Conservation (phyloP, 2,113 vertebrate species). For the Aptenodytes patagonicus region DNA sequence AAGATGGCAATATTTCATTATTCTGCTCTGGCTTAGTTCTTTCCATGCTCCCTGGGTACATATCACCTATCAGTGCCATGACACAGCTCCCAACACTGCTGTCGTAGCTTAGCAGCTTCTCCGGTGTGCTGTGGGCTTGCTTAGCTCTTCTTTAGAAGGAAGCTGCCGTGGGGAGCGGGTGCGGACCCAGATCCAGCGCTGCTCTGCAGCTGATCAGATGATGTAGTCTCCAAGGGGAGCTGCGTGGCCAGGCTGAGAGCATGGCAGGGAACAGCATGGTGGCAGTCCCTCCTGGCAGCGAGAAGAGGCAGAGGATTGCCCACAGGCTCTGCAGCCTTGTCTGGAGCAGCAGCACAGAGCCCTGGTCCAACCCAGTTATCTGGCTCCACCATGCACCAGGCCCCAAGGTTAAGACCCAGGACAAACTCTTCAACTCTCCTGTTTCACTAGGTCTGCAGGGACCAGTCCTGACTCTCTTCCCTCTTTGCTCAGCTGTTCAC, state of each 20-base stretch:
- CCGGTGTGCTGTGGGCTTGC: not conserved
- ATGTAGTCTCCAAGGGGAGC: not conserved
- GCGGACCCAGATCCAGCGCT: not conserved
- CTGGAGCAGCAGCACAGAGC: not conserved
- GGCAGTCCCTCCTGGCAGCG: not conserved
- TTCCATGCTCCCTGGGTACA: not conserved
- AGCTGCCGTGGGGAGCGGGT: fast-evolving
- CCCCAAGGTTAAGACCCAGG: not conserved
- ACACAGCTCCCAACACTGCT: not conserved
- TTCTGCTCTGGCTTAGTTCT: not conserved
- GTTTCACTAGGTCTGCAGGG: not conserved
- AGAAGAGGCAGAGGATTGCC: not conserved
- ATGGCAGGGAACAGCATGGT: not conserved
- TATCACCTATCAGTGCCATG: not conserved
- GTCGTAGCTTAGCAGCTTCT: not conserved
- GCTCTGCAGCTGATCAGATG: not conserved
- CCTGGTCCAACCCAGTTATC: not conserved
- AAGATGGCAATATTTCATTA: not conserved
- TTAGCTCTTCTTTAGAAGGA: not conserved
- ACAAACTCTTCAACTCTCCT: not conserved
- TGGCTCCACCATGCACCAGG: not conserved
- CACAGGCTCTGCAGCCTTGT: not conserved
- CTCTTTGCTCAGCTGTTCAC: not conserved
- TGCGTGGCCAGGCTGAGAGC: not conserved
- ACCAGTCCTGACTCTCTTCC: not conserved